Evolutionary conservation across 2,888 invertebrate genomes (phyloP), one percentile per base, ranked within the genome.

Genomic region (Dromius quadrimaculatus): DNA sequence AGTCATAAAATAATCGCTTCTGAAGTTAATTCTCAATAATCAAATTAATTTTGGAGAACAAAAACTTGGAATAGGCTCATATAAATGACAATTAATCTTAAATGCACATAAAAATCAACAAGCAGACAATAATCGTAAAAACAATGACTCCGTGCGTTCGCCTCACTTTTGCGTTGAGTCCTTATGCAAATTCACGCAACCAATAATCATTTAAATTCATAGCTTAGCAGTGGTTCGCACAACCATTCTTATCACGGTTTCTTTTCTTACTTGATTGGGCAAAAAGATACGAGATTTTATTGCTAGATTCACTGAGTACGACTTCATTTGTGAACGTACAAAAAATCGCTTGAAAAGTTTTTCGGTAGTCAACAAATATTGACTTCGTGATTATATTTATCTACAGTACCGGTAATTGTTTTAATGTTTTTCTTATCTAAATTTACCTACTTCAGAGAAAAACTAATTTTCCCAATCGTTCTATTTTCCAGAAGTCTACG

Each of bases 181-280:
- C 62, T 13, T 34, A 64, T 64, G 64, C 64, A 64, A 64, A 64
- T 45, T 19, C 23, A 41, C 38, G 47, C 47, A 34, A 43, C 47
- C 47, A 64, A 64, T 64, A 64, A 64, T 45, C 45, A 64, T 64
- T 64, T 45, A 47, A 64, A 64, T 64, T 64, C 64, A 64, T 64
- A 47, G 64, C 62, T 41, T 23, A 23, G 38, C 13, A 1, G 41
- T 41, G 38, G 62, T 65, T 65, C 19, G 47, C 47, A 34, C 11
- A 13, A 23, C 64, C 23, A 54, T 65, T 65, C 65, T 65, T 65
- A 65, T 65, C 65, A 34, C 36, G 36, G 54, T 15, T 11, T 20
- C 65, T 15, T 32, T 64, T 64, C 68, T 57, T 59, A 68, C 68
- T 68, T 68, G 68, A 68, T 68, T 59, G 57, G 45, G 59, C 59